Conservation (phyloP, 1,140 invertebrate species). For the Bombus confusus region DNA sequence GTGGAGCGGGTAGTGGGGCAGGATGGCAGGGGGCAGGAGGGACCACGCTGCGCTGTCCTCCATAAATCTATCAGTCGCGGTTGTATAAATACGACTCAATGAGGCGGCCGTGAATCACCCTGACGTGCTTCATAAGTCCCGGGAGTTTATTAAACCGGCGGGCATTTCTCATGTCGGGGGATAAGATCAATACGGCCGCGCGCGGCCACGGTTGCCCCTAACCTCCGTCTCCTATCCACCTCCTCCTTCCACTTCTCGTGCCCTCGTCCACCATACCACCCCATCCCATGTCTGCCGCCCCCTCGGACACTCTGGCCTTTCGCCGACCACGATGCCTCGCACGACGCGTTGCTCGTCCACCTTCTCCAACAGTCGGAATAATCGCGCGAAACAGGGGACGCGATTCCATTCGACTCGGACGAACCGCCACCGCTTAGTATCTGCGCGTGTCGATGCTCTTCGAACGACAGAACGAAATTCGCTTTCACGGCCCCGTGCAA, state of each 20-base stretch:
- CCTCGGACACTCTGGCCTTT: constrained; percentile 27
- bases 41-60: constrained; percentile 82
- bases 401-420: neutral
- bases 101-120: constrained; percentile 83
- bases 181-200: constrained; percentile 83
- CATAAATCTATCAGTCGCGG: constrained; percentile 83
- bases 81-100: constrained; percentile 84
- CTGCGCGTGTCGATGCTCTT: too few species aligned
- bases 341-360: neutral
- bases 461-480: too few species aligned
- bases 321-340: constrained; percentile 19
- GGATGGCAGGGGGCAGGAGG: constrained; percentile 66
- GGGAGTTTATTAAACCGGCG: constrained; percentile 83
- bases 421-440: too few species aligned
- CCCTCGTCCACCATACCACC: constrained; percentile 19
- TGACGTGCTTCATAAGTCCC: constrained; percentile 84
- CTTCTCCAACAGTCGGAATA: neutral
- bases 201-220: constrained; percentile 75
- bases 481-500: too few species aligned
- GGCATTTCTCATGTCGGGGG: constrained; percentile 83
- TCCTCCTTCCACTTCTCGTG: constrained; percentile 26
- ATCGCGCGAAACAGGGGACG: neutral
- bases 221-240: constrained; percentile 67
- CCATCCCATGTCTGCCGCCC: neutral
- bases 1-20: constrained; percentile 57